Percentiles rank a stretch among this genome's conserved stretches.
These are phyloP conservation scores for Pantherophis guttatus DNA, from an alignment of 2,113 vertebrate species.

Conservation along the genomic window DNA sequence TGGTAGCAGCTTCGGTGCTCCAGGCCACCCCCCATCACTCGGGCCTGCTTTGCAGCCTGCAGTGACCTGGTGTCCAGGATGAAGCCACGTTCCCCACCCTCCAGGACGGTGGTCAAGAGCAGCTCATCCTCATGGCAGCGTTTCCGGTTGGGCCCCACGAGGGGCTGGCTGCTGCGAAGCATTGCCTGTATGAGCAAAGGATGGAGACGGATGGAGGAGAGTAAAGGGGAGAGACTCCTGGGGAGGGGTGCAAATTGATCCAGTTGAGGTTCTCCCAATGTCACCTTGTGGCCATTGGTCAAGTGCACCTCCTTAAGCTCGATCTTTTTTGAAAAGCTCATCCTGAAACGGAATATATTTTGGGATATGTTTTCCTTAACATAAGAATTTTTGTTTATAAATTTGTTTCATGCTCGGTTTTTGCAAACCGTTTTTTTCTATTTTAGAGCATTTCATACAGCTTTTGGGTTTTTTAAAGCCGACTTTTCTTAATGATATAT, in stretches of 20 bases:
- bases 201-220: not conserved
- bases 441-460: not conserved
- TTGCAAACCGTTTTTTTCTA: not conserved
- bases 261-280: not conserved
- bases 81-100: constrained; percentile 65
- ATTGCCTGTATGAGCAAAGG: constrained; percentile 65
- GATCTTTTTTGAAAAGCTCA: not conserved
- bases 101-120: constrained; percentile 63
- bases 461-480: not conserved
- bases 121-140: constrained; percentile 77
- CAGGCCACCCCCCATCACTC: constrained; percentile 74
- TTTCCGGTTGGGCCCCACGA: constrained; percentile 77
- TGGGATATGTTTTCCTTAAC: not conserved
- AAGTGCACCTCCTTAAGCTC: not conserved
- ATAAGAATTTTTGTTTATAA: not conserved
- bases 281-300: not conserved
- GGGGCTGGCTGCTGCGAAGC: constrained; percentile 81
- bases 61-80: constrained; percentile 77
- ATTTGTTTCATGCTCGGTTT: not conserved
- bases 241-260: not conserved
- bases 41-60: constrained; percentile 79
- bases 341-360: not conserved
- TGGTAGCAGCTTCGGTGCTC: constrained; percentile 78
- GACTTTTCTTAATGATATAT: not conserved
- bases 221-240: not conserved